A percentile compares a stretch with the other conserved stretches of the same genome.
Conservation (phyloP, 2,113 vertebrate genomes). For the Dryoscopus gambensis region DNA sequence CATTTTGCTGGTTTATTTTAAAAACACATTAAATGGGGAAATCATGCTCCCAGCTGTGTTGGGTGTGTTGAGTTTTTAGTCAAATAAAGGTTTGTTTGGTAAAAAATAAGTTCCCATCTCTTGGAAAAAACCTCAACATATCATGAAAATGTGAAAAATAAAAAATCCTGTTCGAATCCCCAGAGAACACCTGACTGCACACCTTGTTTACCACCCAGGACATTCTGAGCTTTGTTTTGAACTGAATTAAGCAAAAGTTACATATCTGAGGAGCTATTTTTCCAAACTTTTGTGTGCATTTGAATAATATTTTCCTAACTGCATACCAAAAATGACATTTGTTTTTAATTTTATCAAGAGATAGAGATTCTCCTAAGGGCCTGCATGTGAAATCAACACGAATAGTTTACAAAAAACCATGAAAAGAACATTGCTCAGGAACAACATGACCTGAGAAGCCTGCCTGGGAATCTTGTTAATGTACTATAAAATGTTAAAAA, state of each 20-base stretch:
- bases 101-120: neutral
- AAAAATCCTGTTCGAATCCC: too few relatives aligned
- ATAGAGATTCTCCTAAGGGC: neutral
- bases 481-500: neutral
- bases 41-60: neutral
- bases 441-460: neutral
- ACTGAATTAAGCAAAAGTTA: neutral
- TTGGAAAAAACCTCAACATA: neutral
- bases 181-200: neutral
- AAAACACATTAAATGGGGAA: neutral
- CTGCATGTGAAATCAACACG: neutral
- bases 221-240: neutral
- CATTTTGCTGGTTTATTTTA: neutral
- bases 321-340: neutral
- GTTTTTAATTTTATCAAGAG: neutral
- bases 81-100: neutral
- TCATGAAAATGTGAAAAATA: too few relatives aligned
- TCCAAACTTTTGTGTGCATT: neutral
- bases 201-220: neutral
- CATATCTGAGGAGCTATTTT: rapidly evolving
- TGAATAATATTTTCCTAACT: neutral
- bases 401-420: neutral
- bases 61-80: neutral
- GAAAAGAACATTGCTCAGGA: neutral
- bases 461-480: neutral